Evolutionary conservation across 2,113 vertebrate genomes (phyloP), one percentile per base, ranked within the genome.

Genomic region (Mormyrus lacerda): DNA sequence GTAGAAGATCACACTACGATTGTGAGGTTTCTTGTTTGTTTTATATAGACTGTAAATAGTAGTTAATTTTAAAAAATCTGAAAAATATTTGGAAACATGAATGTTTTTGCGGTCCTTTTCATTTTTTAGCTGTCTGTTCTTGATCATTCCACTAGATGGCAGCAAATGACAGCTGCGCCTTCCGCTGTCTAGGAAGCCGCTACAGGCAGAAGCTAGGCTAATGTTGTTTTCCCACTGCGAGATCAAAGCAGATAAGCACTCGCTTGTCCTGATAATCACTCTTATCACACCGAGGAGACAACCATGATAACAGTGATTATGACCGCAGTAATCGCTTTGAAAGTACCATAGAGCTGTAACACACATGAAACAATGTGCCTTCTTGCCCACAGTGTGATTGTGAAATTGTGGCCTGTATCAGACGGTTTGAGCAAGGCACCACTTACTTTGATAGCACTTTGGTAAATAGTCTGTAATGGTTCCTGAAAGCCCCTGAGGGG

Each of bases 111-210:
- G 42, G 15, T 79, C 35, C 35, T 42, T 79, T 55, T 55, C 19
- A 3, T 53, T 19, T 47, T 84, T 44, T 10, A 21, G 82, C 7
- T 84, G 21, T 11, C 44, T 84, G 1, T 84, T 83, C 21, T 21
- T 6, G 4, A 4, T 0, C 4, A 0, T 4, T 10, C 91, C 98
- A 95, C 95, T 91, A 89, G 97, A 95, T 95, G 97, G 95, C 97
- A 97, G 96, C 96, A 97, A 93, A 97, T 95, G 95, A 96, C 94
- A 95, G 92, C 91, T 50, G 85, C 94, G 58, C 55, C 21, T 31
- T 0, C 17, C 65, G n/a, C 8, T 15, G 88, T 50, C 47, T 17
- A 42, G 69, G 90, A 91, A 76, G 91, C 27, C 89, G 90, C 92
- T 91, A 90, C 88, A 91, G 91, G 91, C 90, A 90, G 84, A 90